These are phyloP conservation scores for Agriopis aurantiaria DNA, from an alignment of 2,888 invertebrate species.

Conservation along the genomic window DNA sequence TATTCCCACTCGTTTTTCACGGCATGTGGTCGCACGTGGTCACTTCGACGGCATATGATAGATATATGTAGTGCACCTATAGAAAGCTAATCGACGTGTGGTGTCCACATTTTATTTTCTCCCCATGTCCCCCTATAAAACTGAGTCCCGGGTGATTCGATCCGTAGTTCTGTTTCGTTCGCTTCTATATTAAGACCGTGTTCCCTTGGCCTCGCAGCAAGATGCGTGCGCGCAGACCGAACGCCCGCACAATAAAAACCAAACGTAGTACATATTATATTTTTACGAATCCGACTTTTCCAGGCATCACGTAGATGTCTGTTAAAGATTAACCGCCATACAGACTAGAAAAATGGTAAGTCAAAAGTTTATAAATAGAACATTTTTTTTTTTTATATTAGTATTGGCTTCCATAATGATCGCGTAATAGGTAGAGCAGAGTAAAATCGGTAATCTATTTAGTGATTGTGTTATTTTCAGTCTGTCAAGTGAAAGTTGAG, in stretches of 20 bases:
- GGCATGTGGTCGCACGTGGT: not conserved
- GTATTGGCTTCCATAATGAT: constrained; percentile 36
- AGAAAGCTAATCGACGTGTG: constrained; percentile 43
- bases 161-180: constrained; percentile 70
- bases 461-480: constrained; percentile 65
- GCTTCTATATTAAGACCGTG: constrained; percentile 83
- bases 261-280: constrained; percentile 84
- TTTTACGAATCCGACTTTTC: constrained; percentile 75
- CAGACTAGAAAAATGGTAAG: constrained; percentile 56
- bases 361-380: constrained; percentile 42
- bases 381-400: constrained; percentile 21
- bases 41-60: not conserved
- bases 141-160: constrained; percentile 69
- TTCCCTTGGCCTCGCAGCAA: constrained; percentile 72
- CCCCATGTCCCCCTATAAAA: constrained; percentile 65
- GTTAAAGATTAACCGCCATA: constrained; percentile 29
- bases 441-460: constrained; percentile 51
- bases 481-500: constrained; percentile 71
- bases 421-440: constrained; percentile 49
- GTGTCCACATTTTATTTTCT: constrained; percentile 52
- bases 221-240: constrained; percentile 77
- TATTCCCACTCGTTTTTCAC: not conserved
- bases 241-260: constrained; percentile 72
- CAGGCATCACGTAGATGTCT: constrained; percentile 58
- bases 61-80: not conserved